A percentile compares a stretch with the other conserved stretches of the same genome.
Evolutionary conservation across 2,113 vertebrate species (phyloP).

Genomic region (Astur gentilis): DNA sequence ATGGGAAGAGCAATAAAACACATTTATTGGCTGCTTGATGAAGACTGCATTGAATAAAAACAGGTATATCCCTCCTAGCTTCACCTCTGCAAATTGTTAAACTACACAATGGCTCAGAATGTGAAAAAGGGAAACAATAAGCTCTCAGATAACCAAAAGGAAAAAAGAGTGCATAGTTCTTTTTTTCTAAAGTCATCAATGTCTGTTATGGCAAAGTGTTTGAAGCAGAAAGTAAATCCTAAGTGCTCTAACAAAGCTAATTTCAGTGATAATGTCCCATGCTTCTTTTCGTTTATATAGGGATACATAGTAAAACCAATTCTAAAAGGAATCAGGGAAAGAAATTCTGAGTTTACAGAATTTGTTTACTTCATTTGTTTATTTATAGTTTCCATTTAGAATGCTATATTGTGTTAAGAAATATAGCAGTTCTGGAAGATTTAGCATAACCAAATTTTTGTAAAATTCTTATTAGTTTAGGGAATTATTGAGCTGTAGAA

Average conservation of each 20-base stretch:
- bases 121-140: not conserved
- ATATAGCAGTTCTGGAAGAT: not conserved
- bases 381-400: not conserved
- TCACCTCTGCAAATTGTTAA: not conserved
- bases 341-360: not conserved
- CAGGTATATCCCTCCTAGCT: not conserved
- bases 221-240: not conserved
- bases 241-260: not conserved
- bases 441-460: not conserved
- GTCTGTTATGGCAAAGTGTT: not conserved
- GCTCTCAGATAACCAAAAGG: not conserved
- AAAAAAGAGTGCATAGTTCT: not conserved
- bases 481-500: not conserved
- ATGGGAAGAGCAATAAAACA: slow-evolving; percentile 31
- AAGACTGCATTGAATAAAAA: slow-evolving; percentile 39
- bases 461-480: not conserved
- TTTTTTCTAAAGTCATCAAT: not conserved
- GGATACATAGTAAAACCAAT: not conserved
- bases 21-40: slow-evolving; percentile 47
- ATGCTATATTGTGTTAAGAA: not conserved
- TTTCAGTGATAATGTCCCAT: not conserved
- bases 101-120: not conserved
- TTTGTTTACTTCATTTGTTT: not conserved
- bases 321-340: not conserved
- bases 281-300: not conserved